phyloP scores from a whole-genome alignment of 2,888 invertebrate species.

The Eupithecia centaureata region DNA sequence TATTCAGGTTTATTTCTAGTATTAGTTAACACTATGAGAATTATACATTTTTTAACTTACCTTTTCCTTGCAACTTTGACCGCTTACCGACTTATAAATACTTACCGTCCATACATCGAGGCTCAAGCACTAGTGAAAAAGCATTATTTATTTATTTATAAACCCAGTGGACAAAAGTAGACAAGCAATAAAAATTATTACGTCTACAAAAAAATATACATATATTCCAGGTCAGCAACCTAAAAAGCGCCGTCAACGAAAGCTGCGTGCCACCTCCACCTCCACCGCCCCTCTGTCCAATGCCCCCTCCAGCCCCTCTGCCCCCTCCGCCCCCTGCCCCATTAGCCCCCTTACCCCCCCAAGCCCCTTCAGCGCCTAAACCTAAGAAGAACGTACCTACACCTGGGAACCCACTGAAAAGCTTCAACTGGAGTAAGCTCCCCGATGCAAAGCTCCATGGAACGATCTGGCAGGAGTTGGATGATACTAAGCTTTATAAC shows the following conservation, averaged over 20 bases:
- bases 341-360: slow-evolving; percentile 82
- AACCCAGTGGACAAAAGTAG: too few relatives aligned
- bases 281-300: slow-evolving; percentile 81
- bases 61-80: too few relatives aligned
- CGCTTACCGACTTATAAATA: too few relatives aligned
- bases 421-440: slow-evolving; percentile 98
- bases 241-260: slow-evolving; percentile 77
- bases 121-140: too few relatives aligned
- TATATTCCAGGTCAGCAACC: slow-evolving; percentile 73
- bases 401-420: slow-evolving; percentile 95
- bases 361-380: slow-evolving; percentile 83
- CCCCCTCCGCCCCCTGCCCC: slow-evolving; percentile 86
- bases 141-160: not conserved
- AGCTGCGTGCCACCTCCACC: slow-evolving; percentile 61
- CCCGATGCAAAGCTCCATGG: slow-evolving; percentile 95
- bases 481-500: slow-evolving; percentile 96
- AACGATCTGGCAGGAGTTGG: slow-evolving; percentile 97
- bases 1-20: too few relatives aligned
- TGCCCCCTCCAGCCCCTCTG: slow-evolving; percentile 74
- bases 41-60: too few relatives aligned
- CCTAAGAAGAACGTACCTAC: slow-evolving; percentile 95
- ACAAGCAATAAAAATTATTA: too few relatives aligned
- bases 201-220: too few relatives aligned
- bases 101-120: too few relatives aligned
- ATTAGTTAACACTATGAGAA: too few relatives aligned